Conservation (phyloP, 2,888 invertebrate species). For the Temnothorax rugatulus region DNA sequence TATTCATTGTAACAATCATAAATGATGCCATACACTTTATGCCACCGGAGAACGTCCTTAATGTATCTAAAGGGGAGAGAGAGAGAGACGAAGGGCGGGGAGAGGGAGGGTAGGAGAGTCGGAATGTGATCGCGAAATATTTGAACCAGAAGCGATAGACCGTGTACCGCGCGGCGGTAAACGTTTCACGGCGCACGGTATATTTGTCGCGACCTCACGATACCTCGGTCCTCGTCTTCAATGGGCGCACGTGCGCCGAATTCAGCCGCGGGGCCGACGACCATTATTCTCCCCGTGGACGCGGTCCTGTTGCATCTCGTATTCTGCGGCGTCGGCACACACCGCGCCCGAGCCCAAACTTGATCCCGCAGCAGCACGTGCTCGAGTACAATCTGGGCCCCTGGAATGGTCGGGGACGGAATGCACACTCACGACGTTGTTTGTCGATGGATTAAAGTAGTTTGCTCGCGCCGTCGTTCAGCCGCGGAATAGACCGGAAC, state of each 20-base stretch:
- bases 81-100: background rate
- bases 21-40: too few relatives aligned
- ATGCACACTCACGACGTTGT: constrained; percentile 60
- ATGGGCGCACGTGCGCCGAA: constrained; percentile 75
- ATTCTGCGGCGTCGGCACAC: constrained; percentile 64
- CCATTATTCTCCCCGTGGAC: constrained; percentile 73
- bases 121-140: constrained; percentile 19
- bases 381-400: constrained; percentile 61
- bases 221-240: constrained; percentile 69
- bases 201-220: constrained; percentile 66
- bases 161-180: background rate
- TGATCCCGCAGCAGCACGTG: constrained; percentile 41
- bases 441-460: constrained; percentile 71
- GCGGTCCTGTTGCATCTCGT: constrained; percentile 80
- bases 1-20: too few relatives aligned
- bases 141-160: background rate
- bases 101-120: background rate
- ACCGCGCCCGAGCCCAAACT: constrained; percentile 58
- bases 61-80: background rate
- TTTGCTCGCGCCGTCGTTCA: constrained; percentile 67
- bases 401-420: constrained; percentile 8
- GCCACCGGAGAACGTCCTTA: too few relatives aligned
- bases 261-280: constrained; percentile 57
- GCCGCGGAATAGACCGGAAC: constrained; percentile 67
- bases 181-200: constrained; percentile 48